Conservation (phyloP, 2,113 vertebrate species). For the Archilochus colubris region DNA sequence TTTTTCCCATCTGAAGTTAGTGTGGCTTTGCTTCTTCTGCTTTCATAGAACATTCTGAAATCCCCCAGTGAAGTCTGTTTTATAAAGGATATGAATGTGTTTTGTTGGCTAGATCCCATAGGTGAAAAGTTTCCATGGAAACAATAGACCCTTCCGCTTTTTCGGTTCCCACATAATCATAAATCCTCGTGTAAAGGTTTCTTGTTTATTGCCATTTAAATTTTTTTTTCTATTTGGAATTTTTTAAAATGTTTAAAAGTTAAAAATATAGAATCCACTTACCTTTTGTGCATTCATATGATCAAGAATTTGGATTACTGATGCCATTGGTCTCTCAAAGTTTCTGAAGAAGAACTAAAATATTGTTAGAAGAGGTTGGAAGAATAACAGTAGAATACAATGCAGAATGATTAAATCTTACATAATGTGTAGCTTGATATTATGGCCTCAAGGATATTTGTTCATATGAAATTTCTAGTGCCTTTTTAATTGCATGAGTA, state of each 20-base stretch:
- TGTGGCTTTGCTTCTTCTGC: not conserved
- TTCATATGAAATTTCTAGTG: not conserved
- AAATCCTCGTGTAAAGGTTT: not conserved
- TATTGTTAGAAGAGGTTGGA: rapidly evolving
- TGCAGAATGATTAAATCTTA: not conserved
- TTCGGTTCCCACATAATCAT: not conserved
- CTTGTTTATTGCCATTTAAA: not conserved
- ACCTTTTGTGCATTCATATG: not conserved
- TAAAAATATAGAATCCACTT: not conserved
- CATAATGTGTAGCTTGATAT: rapidly evolving
- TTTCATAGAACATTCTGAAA: not conserved
- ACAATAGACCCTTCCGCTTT: not conserved
- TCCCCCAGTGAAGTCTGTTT: not conserved
- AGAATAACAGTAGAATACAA: not conserved
- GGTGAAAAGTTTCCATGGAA: slow-evolving; percentile 31
- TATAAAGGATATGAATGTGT: not conserved
- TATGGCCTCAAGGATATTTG: not conserved
- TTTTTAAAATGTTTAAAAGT: not conserved
- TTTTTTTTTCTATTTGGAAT: no score
- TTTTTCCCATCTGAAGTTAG: not conserved
- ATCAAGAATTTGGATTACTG: not conserved
- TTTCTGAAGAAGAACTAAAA: not conserved
- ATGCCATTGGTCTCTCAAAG: not conserved
- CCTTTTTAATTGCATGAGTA: not conserved
- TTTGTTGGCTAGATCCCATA: not conserved